Conservation (phyloP, 2,113 vertebrate genomes). For the Cebus imitator region DNA sequence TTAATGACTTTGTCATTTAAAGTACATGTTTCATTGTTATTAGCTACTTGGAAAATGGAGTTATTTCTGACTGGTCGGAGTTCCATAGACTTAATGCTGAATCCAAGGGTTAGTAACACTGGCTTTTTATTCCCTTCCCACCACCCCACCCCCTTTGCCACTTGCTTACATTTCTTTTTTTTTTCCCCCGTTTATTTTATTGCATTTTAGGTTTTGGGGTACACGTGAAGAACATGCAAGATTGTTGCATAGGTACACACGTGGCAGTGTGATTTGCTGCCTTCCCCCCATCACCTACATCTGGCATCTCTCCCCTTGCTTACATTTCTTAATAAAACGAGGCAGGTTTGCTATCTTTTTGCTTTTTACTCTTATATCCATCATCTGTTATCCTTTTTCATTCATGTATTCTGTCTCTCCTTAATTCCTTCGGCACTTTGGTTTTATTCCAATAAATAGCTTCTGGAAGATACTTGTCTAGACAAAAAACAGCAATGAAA, state of each 20-base stretch:
- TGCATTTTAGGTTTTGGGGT: too few species aligned
- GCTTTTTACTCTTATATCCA: background rate
- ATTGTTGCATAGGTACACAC: too few species aligned
- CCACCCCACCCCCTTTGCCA: background rate
- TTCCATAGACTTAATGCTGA: background rate
- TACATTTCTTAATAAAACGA: background rate
- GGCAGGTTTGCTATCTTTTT: background rate
- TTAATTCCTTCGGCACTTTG: background rate
- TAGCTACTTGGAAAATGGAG: background rate
- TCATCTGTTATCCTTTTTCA: background rate
- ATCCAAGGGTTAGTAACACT: background rate
- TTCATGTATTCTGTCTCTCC: background rate
- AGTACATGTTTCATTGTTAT: background rate
- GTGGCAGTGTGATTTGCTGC: too few species aligned
- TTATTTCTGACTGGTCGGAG: background rate
- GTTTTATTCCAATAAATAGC: background rate
- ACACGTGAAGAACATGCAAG: too few species aligned
- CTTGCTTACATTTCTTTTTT: background rate
- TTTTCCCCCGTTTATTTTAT: too few species aligned
- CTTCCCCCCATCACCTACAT: too few species aligned
- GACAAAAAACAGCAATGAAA: background rate
- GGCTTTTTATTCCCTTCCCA: background rate
- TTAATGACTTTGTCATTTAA: background rate
- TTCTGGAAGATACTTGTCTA: background rate
- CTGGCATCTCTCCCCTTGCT: background rate